Conservation (phyloP, 2,888 invertebrate genomes). For the Argyresthia goedartella region DNA sequence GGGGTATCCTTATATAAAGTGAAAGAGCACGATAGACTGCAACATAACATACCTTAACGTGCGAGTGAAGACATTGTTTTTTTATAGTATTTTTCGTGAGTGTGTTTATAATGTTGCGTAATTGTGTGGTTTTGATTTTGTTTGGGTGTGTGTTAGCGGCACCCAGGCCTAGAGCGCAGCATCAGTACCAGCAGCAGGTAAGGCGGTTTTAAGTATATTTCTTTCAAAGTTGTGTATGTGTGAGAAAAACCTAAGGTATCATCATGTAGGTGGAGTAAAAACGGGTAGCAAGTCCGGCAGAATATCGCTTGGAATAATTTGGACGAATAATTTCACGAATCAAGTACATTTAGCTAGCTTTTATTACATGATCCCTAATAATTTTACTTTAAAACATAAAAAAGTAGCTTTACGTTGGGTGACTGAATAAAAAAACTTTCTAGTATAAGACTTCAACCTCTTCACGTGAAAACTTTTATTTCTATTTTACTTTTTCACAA, state of each 20-base stretch:
- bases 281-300: no score
- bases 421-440: no score
- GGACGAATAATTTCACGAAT: no score
- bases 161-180: slow-evolving; percentile 32
- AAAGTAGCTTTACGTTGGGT: no score
- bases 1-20: slow-evolving; percentile 64
- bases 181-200: slow-evolving; percentile 51
- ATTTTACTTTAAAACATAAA: no score
- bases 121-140: slow-evolving; percentile 47
- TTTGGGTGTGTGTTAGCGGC: slow-evolving; percentile 46
- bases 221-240: background rate
- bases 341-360: no score
- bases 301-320: no score
- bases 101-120: slow-evolving; percentile 52
- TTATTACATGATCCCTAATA: no score
- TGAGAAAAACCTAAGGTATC: background rate
- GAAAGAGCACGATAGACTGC: slow-evolving; percentile 41
- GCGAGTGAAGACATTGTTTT: slow-evolving; percentile 45
- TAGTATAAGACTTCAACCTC: no score
- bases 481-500: no score
- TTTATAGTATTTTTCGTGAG: slow-evolving; percentile 15
- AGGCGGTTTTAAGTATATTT: slow-evolving; percentile 16
- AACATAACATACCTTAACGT: slow-evolving; percentile 39
- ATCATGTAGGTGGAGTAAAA: no score
- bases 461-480: no score